Conservation (phyloP, 2,113 vertebrate genomes). For the Taurulus bubalis region DNA sequence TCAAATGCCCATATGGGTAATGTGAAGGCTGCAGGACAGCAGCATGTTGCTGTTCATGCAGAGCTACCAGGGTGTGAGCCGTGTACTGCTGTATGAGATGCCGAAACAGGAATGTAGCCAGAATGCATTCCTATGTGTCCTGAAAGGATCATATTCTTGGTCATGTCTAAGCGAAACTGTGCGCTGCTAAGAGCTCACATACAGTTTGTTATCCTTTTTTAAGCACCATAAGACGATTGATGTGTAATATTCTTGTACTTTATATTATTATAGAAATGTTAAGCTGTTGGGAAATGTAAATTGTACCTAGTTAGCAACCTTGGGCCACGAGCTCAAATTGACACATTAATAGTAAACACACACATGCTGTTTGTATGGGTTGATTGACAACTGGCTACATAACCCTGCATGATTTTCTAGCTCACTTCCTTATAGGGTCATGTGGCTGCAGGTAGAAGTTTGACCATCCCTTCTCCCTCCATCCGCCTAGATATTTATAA, state of each 20-base stretch:
- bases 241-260: neutral
- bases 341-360: neutral
- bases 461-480: neutral
- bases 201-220: neutral
- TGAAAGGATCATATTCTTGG: slow-evolving; percentile 5
- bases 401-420: slow-evolving; percentile 11
- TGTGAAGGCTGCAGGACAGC: neutral
- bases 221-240: neutral
- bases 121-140: neutral
- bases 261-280: neutral
- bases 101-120: slow-evolving; percentile 11
- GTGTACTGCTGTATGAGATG: slow-evolving; percentile 1
- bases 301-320: neutral
- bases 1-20: neutral
- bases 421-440: slow-evolving; percentile 48
- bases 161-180: neutral
- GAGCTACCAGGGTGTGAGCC: slow-evolving; percentile 6
- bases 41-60: neutral
- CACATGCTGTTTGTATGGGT: neutral
- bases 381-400: slow-evolving; percentile 25
- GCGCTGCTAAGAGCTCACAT: neutral
- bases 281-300: neutral
- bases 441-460: slow-evolving; percentile 24
- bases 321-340: neutral
- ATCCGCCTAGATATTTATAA: slow-evolving; percentile 15